Evolutionary conservation across 2,797 vertebrate species (phyloP).

Genomic region (Masticophis lateralis): DNA sequence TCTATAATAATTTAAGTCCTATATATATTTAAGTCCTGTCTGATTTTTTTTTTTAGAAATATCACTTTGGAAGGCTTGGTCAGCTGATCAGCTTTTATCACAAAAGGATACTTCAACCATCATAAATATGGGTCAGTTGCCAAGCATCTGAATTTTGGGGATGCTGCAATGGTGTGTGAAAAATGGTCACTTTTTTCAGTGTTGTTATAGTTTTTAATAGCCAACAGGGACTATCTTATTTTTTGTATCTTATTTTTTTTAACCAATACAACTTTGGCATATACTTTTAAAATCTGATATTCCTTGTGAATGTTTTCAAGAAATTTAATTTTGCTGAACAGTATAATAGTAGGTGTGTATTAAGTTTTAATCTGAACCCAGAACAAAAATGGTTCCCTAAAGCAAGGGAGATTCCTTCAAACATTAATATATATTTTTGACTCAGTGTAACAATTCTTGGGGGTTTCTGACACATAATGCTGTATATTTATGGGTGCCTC

Average conservation of each 20-base stretch:
- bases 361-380: neutral
- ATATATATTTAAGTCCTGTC: too few species aligned
- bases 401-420: neutral
- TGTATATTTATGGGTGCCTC: neutral
- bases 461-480: neutral
- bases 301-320: neutral
- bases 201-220: too few species aligned
- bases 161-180: too few species aligned
- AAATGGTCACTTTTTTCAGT: too few species aligned
- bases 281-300: neutral
- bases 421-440: neutral
- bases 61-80: neutral
- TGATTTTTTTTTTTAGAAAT: neutral
- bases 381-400: neutral
- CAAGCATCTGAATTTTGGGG: too few species aligned
- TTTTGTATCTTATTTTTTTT: constrained; percentile 12
- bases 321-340: neutral
- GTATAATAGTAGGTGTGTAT: neutral
- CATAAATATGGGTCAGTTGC: too few species aligned
- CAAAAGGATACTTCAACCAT: too few species aligned
- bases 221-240: too few species aligned
- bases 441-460: neutral
- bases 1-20: neutral
- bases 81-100: too few species aligned
- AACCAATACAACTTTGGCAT: neutral